A percentile compares a stretch with the other conserved stretches of the same genome.
These are phyloP conservation scores for Cliona cf. orientalis DNA, from an alignment of 37 sponge, comb jelly and placozoan genomes.

Conservation along the genomic window DNA sequence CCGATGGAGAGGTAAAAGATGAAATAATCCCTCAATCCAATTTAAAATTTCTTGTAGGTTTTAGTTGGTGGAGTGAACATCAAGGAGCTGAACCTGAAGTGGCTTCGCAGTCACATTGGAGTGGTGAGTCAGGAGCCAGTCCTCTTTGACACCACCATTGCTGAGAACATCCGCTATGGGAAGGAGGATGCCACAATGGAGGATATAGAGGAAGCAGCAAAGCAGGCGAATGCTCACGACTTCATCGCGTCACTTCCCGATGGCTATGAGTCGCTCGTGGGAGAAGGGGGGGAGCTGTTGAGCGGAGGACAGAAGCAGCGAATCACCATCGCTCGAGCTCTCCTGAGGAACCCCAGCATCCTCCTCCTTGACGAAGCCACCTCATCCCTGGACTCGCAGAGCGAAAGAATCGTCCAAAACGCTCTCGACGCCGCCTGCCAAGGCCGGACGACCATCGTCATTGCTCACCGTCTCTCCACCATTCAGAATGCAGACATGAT, in stretches of 20 bases:
- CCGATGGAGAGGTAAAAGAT: background rate
- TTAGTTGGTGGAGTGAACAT: constrained; percentile 66
- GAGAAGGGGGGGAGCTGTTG: constrained; percentile 83
- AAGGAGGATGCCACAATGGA: constrained; percentile 74
- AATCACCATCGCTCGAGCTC: constrained; percentile 91
- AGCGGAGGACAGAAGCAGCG: constrained; percentile 95
- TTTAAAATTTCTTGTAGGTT: constrained; percentile 32
- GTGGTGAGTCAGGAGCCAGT: constrained; percentile 90
- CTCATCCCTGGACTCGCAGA: constrained; percentile 92
- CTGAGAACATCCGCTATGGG: constrained; percentile 91
- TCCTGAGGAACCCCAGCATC: constrained; percentile 83
- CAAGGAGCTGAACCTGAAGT: constrained; percentile 65
- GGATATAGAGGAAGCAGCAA: constrained; percentile 81
- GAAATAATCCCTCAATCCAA: background rate
- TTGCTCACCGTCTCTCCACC: constrained; percentile 94
- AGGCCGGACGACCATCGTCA: constrained; percentile 89
- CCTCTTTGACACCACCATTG: constrained; percentile 92
- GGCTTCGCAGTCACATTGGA: constrained; percentile 83
- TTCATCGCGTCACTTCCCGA: constrained; percentile 83
- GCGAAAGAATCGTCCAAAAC: constrained; percentile 83
- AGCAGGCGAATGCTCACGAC: constrained; percentile 85
- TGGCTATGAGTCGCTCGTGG: constrained; percentile 81
- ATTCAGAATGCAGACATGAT: constrained; percentile 83
- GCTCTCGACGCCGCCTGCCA: constrained; percentile 86
- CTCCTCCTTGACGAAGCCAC: constrained; percentile 95